phyloP scores from a whole-genome alignment of 2,113 vertebrate genomes.

The Planiliza haematocheilus region DNA sequence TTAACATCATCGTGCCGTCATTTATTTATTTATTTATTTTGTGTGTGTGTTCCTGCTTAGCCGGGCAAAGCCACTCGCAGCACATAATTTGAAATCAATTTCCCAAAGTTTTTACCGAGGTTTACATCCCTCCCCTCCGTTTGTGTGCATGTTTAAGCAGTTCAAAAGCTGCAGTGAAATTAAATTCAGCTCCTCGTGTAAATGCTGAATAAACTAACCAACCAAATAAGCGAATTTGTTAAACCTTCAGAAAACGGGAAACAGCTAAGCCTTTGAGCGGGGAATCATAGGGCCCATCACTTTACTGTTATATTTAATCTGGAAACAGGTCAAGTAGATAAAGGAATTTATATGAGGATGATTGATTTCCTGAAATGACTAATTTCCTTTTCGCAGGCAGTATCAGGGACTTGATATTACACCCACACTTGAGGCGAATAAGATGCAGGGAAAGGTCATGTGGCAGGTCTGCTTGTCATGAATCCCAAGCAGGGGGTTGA shows the following conservation, averaged over 20 bases:
- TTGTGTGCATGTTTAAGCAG: slow-evolving; percentile 41
- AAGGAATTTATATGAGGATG: slow-evolving; percentile 69
- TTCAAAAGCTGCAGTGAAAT: slow-evolving; percentile 41
- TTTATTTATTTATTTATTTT: too few species aligned
- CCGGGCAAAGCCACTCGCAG: slow-evolving; percentile 30
- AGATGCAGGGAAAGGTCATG: slow-evolving; percentile 62
- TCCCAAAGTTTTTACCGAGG: slow-evolving; percentile 39
- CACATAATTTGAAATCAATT: slow-evolving; percentile 30
- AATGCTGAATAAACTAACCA: slow-evolving; percentile 52
- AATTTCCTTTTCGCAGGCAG: slow-evolving; percentile 66
- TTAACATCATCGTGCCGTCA: slow-evolving; percentile 25
- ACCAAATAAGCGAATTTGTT: slow-evolving; percentile 57
- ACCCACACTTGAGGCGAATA: slow-evolving; percentile 60
- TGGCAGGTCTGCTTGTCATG: slow-evolving; percentile 54
- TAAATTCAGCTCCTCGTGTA: slow-evolving; percentile 41
- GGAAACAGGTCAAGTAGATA: slow-evolving; percentile 73
- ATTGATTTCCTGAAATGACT: slow-evolving; percentile 78
- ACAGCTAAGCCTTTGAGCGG: slow-evolving; percentile 37
- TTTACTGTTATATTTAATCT: slow-evolving; percentile 57
- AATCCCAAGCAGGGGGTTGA: slow-evolving; percentile 63
- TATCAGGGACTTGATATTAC: slow-evolving; percentile 69
- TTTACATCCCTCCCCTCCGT: neutral
- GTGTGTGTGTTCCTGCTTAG: slow-evolving; percentile 11
- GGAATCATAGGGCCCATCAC: slow-evolving; percentile 45
- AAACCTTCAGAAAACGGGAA: slow-evolving; percentile 42